Evolutionary conservation across 2,888 invertebrate species (phyloP).

Genomic region (Zygogramma bicolorata): DNA sequence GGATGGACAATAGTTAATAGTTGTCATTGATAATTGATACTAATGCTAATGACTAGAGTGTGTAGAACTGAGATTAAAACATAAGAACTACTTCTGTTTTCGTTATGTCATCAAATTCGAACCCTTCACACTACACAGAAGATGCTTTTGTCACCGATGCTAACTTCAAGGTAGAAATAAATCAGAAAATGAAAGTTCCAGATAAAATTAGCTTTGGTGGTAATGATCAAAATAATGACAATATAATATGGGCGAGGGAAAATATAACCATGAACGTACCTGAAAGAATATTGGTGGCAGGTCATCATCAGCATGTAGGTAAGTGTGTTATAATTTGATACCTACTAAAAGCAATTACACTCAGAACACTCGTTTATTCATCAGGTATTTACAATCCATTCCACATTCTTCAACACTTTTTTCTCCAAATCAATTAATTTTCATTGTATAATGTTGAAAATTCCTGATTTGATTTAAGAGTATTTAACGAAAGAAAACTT

Average conservation of each 20-base stretch:
- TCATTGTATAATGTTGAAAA: too few relatives aligned
- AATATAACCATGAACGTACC: slow-evolving; percentile 94
- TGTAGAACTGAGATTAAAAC: not conserved
- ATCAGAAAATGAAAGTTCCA: slow-evolving; percentile 85
- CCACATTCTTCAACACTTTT: too few relatives aligned
- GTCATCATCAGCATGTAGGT: slow-evolving; percentile 79
- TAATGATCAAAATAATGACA: slow-evolving; percentile 74
- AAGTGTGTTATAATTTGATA: slow-evolving; percentile 36
- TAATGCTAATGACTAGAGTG: not conserved
- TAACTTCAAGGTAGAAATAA: slow-evolving; percentile 82
- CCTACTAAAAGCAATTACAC: not conserved
- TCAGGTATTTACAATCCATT: too few relatives aligned
- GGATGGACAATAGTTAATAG: too few relatives aligned
- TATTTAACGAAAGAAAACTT: too few relatives aligned
- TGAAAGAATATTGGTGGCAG: slow-evolving; percentile 90
- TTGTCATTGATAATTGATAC: not conserved
- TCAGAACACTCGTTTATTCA: too few relatives aligned
- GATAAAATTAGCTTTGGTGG: slow-evolving; percentile 82
- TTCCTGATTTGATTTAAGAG: too few relatives aligned
- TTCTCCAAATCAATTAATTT: too few relatives aligned
- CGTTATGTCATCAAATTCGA: slow-evolving; percentile 75
- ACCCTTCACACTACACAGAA: slow-evolving; percentile 74
- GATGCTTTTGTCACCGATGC: slow-evolving; percentile 73
- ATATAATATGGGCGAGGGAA: slow-evolving; percentile 76
- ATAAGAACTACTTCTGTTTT: too few relatives aligned